Base-by-base conservation (phyloP, 2,888 invertebrate genomes). In the Neocrepidodera transversa region DNA sequence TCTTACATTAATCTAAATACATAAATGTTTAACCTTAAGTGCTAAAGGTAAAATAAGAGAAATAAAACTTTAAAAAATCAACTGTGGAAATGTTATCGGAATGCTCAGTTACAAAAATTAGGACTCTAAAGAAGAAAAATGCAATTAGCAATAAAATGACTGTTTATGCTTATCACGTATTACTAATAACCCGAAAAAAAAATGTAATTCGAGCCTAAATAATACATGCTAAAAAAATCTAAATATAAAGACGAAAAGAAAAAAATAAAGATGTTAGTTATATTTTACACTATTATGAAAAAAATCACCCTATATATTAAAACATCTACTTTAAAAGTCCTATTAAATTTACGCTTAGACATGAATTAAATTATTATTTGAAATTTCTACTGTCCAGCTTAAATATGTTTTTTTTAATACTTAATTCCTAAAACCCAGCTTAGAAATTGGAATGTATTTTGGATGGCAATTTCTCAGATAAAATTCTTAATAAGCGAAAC, bases 401-500 rank as follows among this genome's bases (percentile, higher is more conserved):
- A 32, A 11, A 32, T 8, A 5, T 23, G 23, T 2, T 32, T 32
- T 32, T 32, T 13, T 32, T 32, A 36, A 36, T 18, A 36, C 11
- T 2, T 23, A 36, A 13, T 11, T 47, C 28, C n/a, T 2, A 38
- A 43, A 13, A n/a, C 13, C 23, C 23, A 23, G 23, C 6, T 23
- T 23, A 23, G 6, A 10, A n/a, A 30, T 35, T 8, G 38, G 38
- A 38, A 38, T 38, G 38, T 38, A 16, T 17, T 18, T n/a, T 7
- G 10, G 40, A 40, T 36, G n/a, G n/a, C n/a, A n/a, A n/a, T n/a
- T 36, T 16, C 14, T 2, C 11, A 26, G 23, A 28, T 47, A 20
- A 26, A 36, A 23, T 3, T 49, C 14, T 50, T 58, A 68, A 50
- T 62, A 68, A 4, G 66, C 66, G 30, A 68, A 68, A 35, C 98